These are phyloP conservation scores for Macroteleia sp. DNA, from an alignment of 2,888 invertebrate species.

Conservation along the genomic window DNA sequence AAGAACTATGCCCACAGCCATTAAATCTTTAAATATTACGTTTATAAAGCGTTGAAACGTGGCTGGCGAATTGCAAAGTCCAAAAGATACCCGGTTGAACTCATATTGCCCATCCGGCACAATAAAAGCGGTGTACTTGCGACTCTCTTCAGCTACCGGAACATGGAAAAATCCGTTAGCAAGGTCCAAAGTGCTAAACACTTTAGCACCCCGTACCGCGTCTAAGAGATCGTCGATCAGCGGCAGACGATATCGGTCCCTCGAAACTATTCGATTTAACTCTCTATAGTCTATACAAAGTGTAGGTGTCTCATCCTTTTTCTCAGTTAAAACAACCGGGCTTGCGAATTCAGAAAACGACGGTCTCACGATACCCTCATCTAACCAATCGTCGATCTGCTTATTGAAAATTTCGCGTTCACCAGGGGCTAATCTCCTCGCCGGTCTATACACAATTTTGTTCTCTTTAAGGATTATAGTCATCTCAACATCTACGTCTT, in stretches of 20 bases:
- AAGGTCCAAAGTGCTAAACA: not conserved
- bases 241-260: not conserved
- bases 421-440: not conserved
- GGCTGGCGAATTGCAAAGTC: conserved; percentile 1
- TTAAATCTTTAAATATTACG: not conserved
- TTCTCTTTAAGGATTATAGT: not conserved
- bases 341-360: conserved; percentile 1
- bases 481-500: conserved; percentile 1
- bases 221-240: not conserved
- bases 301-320: not conserved
- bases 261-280: not conserved
- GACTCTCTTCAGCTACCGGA: not conserved
- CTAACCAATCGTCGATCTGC: not conserved
- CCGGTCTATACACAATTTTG: not conserved
- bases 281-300: not conserved
- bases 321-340: not conserved
- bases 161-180: conserved; percentile 3
- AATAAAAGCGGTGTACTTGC: not conserved
- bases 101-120: conserved; percentile 7
- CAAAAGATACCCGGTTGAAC: not conserved
- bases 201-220: not conserved
- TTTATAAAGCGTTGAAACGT: conserved; percentile 4
- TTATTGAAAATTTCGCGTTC: not conserved
- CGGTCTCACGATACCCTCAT: not conserved
- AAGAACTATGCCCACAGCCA: not conserved